These are phyloP conservation scores for Myotis yumanensis DNA, from an alignment of 2,113 vertebrate genomes.

Conservation along the genomic window DNA sequence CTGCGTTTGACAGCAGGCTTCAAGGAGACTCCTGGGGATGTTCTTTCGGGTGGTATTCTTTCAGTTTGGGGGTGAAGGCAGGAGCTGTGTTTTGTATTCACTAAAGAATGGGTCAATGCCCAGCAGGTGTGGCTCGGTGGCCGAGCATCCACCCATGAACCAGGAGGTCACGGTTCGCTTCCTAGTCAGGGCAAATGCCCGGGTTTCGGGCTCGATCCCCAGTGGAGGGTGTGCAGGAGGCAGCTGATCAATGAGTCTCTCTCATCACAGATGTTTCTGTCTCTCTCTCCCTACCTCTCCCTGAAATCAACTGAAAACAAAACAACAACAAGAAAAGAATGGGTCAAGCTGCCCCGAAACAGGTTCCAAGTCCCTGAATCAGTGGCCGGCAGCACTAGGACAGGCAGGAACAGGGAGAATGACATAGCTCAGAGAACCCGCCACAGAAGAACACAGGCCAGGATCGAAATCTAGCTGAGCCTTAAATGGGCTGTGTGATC, in stretches of 20 bases:
- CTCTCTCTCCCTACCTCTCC: too few species aligned
- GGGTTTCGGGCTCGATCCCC: too few species aligned
- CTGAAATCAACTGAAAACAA: too few species aligned
- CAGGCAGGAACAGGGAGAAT: not conserved
- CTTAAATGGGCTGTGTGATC: not conserved
- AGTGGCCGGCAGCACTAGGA: not conserved
- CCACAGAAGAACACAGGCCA: not conserved
- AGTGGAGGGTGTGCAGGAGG: too few species aligned
- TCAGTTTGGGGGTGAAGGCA: not conserved
- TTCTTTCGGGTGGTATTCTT: not conserved
- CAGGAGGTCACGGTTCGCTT: too few species aligned
- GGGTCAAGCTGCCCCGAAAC: not conserved
- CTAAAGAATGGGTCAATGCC: not conserved
- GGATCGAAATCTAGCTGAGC: not conserved
- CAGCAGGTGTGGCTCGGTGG: too few species aligned
- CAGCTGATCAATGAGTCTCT: too few species aligned
- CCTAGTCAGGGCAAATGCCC: too few species aligned
- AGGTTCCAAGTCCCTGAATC: not conserved
- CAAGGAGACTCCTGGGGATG: not conserved
- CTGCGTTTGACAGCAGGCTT: not conserved
- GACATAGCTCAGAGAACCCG: not conserved
- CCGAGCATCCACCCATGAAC: too few species aligned
- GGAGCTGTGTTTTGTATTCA: not conserved
- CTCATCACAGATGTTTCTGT: too few species aligned
- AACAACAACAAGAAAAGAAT: not conserved